phyloP scores from a whole-genome alignment of 2,797 vertebrate species.

The Antrozous pallidus region DNA sequence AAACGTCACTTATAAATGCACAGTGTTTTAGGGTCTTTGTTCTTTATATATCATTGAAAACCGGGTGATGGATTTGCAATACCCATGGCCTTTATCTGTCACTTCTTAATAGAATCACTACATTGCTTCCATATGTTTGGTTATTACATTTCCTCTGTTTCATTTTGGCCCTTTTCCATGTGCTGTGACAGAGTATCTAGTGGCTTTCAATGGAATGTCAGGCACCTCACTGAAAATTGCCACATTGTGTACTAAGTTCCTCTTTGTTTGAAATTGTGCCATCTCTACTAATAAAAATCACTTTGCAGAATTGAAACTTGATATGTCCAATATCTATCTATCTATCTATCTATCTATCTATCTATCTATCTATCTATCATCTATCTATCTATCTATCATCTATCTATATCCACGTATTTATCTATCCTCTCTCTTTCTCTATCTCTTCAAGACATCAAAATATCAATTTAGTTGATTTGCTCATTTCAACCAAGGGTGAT shows the following conservation, averaged over 20 bases:
- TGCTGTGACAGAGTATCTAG: conserved; percentile 1
- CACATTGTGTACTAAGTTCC: not conserved
- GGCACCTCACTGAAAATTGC: not conserved
- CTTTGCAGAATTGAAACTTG: not conserved
- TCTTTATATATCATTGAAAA: conserved; percentile 60
- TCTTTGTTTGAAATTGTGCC: not conserved
- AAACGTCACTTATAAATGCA: conserved; percentile 50
- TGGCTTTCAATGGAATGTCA: not conserved
- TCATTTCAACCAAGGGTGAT: not conserved
- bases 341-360: not conserved
- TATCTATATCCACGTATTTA: no score
- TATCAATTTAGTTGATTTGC: not conserved
- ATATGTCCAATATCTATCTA: not conserved
- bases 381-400: not conserved
- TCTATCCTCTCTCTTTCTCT: not conserved
- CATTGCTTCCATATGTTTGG: conserved; percentile 59
- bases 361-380: not conserved
- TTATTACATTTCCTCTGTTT: conserved; percentile 31
- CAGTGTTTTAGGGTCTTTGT: conserved; percentile 37
- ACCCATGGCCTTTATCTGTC: conserved; percentile 58
- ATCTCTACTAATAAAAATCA: conserved; percentile 14
- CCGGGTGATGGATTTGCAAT: conserved; percentile 55
- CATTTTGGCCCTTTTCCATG: conserved; percentile 25
- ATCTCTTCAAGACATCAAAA: not conserved
- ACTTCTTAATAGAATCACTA: conserved; percentile 62